Conservation (phyloP, 2,888 invertebrate genomes). For the Epinotia demarniana region DNA sequence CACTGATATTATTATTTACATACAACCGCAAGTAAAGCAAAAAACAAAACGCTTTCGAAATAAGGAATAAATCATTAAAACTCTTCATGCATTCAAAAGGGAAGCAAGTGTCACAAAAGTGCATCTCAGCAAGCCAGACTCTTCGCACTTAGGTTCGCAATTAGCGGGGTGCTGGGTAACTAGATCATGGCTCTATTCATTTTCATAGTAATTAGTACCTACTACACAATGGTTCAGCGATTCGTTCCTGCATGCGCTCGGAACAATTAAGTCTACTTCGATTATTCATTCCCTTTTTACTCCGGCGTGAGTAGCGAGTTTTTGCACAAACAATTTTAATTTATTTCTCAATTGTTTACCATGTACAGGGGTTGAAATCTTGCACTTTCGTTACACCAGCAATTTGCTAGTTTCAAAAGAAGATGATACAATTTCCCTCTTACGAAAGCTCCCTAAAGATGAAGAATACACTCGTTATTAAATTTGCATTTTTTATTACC, state of each 20-base stretch:
- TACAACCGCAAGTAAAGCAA: background rate
- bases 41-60: background rate
- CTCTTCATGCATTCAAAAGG: slow-evolving; percentile 41
- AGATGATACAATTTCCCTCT: slow-evolving; percentile 30
- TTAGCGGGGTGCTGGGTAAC: slow-evolving; percentile 42
- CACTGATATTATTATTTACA: too few species aligned
- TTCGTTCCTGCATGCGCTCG: slow-evolving; percentile 11
- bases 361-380: slow-evolving; percentile 7
- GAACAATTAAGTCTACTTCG: slow-evolving; percentile 19
- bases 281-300: slow-evolving; percentile 11
- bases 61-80: slow-evolving; percentile 33
- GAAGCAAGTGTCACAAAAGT: slow-evolving; percentile 51
- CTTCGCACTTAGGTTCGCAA: slow-evolving; percentile 46
- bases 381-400: slow-evolving; percentile 25
- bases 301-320: slow-evolving; percentile 3
- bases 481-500: slow-evolving; percentile 29
- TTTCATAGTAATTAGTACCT: slow-evolving; percentile 33
- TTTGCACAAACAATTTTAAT: background rate
- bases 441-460: slow-evolving; percentile 13
- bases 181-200: slow-evolving; percentile 29
- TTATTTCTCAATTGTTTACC: slow-evolving; percentile 1
- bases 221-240: slow-evolving; percentile 26
- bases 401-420: slow-evolving; percentile 40
- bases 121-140: slow-evolving; percentile 47
- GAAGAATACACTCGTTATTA: slow-evolving; percentile 34